Percentiles rank a stretch among this genome's conserved stretches.
Conservation (phyloP, 2,888 invertebrate species). For the Notodonta dromedarius region DNA sequence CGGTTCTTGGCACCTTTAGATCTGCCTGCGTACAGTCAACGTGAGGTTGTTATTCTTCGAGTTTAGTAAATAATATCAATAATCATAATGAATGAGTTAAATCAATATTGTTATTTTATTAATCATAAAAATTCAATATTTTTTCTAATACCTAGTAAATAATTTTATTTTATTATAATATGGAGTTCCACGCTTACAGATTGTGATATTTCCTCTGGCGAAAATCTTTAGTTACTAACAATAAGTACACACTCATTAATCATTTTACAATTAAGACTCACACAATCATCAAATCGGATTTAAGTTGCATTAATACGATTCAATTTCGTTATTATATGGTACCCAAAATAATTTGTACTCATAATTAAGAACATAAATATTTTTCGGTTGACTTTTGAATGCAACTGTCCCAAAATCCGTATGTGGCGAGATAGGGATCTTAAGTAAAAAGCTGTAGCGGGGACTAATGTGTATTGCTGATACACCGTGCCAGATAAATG, state of each 20-base stretch:
- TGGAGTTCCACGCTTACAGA: neutral
- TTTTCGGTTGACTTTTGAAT: constrained; percentile 30
- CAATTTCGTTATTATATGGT: no score
- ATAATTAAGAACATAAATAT: constrained; percentile 14
- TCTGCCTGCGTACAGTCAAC: constrained; percentile 42
- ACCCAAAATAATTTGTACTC: neutral
- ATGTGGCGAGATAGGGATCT: constrained; percentile 58
- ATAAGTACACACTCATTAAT: no score
- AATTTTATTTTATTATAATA: neutral
- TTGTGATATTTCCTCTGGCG: neutral
- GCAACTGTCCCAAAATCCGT: constrained; percentile 54
- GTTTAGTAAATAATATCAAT: neutral
- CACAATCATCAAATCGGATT: no score
- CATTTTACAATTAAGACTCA: no score
- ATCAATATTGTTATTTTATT: no score
- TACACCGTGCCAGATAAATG: constrained; percentile 58
- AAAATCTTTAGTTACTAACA: no score
- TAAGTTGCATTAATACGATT: no score
- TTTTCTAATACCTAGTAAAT: neutral
- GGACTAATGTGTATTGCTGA: constrained; percentile 61
- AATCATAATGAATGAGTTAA: neutral
- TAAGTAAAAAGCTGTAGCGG: constrained; percentile 57
- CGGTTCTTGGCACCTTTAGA: constrained; percentile 54
- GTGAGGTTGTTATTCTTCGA: constrained; percentile 41
- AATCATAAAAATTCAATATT: neutral